Conservation (phyloP, 2,888 invertebrate genomes). For the Leptogaster cylindrica region DNA sequence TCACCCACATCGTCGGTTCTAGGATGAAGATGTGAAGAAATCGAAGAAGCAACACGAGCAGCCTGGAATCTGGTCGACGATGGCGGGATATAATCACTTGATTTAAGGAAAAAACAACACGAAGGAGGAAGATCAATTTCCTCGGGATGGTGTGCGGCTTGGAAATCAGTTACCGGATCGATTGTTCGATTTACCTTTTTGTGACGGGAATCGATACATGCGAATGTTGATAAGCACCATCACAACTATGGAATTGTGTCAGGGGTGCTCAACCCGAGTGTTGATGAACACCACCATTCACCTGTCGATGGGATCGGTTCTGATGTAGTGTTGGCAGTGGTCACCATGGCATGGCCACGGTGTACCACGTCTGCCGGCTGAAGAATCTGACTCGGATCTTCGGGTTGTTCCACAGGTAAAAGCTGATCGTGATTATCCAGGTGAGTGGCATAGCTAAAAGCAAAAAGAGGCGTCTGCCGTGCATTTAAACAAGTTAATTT, state of each 20-base stretch:
- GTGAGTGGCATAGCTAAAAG: conserved; percentile 18
- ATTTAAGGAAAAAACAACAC: conserved; percentile 1
- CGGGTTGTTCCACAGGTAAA: neutral
- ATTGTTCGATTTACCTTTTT: neutral
- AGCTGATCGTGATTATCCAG: conserved; percentile 20
- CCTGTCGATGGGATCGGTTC: neutral
- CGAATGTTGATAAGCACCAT: conserved; percentile 1
- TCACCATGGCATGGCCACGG: neutral
- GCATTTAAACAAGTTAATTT: conserved; percentile 68
- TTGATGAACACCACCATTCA: conserved; percentile 22
- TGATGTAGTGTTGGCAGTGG: neutral
- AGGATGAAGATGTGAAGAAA: neutral
- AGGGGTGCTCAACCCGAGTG: conserved; percentile 17
- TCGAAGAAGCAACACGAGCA: neutral
- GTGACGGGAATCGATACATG: neutral
- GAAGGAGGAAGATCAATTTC: conserved; percentile 23
- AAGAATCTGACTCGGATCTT: neutral
- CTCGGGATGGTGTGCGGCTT: conserved; percentile 14
- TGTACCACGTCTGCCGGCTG: conserved; percentile 29
- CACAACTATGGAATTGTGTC: conserved; percentile 4
- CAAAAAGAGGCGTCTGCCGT: conserved; percentile 63
- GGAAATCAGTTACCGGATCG: conserved; percentile 21
- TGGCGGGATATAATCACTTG: neutral
- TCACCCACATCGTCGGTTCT: conserved; percentile 35
- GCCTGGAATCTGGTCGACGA: neutral